Percentiles rank a stretch among this genome's conserved stretches.
Conservation (phyloP, 2,797 vertebrate genomes). For the Eospalax fontanierii region DNA sequence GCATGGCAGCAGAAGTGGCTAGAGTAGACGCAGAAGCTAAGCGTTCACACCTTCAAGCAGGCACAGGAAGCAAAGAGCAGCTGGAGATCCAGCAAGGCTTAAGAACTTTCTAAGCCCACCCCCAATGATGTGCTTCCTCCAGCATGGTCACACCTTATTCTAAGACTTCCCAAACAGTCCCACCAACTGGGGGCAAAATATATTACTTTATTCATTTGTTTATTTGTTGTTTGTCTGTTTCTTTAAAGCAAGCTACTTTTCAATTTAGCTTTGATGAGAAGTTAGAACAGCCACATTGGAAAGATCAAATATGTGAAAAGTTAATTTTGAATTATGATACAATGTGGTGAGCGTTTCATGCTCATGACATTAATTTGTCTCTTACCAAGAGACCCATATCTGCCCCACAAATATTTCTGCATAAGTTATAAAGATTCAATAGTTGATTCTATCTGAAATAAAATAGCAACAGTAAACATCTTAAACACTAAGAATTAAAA, state of each 20-base stretch:
- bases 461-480: background rate
- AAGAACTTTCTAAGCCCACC: no score
- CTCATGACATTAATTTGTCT: background rate
- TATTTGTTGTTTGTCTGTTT: no score
- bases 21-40: no score
- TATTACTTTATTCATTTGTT: background rate
- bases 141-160: no score
- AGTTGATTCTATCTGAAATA: background rate
- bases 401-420: background rate
- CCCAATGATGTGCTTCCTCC: no score
- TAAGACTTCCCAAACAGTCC: no score
- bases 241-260: background rate
- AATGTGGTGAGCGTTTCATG: background rate
- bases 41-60: no score
- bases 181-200: no score
- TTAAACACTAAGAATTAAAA: conserved; percentile 23
- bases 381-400: background rate
- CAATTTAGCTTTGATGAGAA: background rate
- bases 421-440: background rate
- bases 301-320: background rate
- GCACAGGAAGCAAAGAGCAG: no score
- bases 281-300: background rate
- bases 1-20: no score
- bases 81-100: no score
- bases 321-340: background rate